Percentiles rank a stretch among this genome's conserved stretches.
Evolutionary conservation across 2,797 vertebrate species (phyloP).

Genomic region (Kryptopterus vitreolus): DNA sequence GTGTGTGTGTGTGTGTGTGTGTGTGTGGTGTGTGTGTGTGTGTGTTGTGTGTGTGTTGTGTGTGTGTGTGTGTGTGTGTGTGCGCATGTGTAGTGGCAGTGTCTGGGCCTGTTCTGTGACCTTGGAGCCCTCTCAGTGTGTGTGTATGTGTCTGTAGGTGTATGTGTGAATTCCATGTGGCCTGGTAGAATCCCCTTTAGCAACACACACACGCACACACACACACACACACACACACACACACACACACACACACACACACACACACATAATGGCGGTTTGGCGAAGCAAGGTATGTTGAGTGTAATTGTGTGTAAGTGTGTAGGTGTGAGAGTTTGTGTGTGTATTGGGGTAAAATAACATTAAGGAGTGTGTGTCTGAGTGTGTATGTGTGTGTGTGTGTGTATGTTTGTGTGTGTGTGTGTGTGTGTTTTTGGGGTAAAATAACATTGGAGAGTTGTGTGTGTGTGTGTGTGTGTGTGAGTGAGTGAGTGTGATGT

Average conservation of each 20-base stretch:
- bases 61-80: constrained; percentile 29
- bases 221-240: constrained; percentile 62
- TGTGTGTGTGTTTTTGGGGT: no score
- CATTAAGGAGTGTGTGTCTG: no score
- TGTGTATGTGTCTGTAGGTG: constrained; percentile 64
- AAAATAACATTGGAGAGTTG: no score
- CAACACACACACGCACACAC: constrained; percentile 60
- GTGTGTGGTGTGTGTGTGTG: constrained; percentile 49
- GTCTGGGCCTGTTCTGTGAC: constrained; percentile 64
- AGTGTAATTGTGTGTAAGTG: constrained; percentile 43
- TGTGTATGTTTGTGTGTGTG: no score
- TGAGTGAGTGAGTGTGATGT: no score
- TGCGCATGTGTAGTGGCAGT: constrained; percentile 21
- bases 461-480: no score
- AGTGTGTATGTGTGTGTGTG: no score
- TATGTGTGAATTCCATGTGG: constrained; percentile 73
- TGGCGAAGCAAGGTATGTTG: constrained; percentile 64
- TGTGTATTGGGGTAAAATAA: constrained; percentile 44
- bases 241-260: constrained; percentile 62
- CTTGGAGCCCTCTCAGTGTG: constrained; percentile 67
- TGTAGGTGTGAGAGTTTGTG: no score
- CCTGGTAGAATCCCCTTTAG: constrained; percentile 67
- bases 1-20: constrained; percentile 10
- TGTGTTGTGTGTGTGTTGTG: constrained; percentile 23
- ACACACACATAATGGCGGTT: constrained; percentile 55